A percentile compares a stretch with the other conserved stretches of the same genome.
These are phyloP conservation scores for Drosophila siamana DNA, from an alignment of 2,888 invertebrate genomes.

Conservation along the genomic window DNA sequence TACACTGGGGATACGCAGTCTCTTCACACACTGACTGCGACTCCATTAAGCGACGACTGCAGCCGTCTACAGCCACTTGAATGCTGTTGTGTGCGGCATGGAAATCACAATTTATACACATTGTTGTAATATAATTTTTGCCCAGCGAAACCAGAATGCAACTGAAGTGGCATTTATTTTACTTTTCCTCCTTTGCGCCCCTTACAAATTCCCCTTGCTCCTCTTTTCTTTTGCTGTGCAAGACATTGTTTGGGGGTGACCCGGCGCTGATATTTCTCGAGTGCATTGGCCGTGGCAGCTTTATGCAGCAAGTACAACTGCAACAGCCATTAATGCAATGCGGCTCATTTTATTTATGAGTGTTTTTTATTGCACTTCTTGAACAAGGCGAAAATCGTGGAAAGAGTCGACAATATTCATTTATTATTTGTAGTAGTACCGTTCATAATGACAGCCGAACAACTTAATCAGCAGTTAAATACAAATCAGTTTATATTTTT, in stretches of 20 bases:
- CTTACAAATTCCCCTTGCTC: no score
- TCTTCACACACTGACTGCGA: constrained; percentile 64
- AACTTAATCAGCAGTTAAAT: background rate
- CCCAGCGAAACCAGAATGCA: constrained; percentile 71
- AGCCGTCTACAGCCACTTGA: constrained; percentile 66
- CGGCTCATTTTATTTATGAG: constrained; percentile 76
- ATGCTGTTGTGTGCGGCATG: constrained; percentile 56
- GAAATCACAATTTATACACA: constrained; percentile 81
- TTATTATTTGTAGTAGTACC: background rate
- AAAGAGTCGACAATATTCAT: no score
- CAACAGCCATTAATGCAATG: constrained; percentile 81
- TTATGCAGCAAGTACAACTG: constrained; percentile 67
- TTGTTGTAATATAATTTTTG: constrained; percentile 80
- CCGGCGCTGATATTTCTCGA: constrained; percentile 43
- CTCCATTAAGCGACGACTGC: constrained; percentile 63
- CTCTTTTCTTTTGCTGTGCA: no score
- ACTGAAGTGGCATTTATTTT: constrained; percentile 65
- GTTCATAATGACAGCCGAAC: background rate
- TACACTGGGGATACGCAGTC: constrained; percentile 13
- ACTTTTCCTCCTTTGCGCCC: background rate
- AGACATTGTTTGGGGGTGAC: no score
- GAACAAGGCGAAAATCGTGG: constrained; percentile 55
- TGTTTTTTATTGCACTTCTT: constrained; percentile 74
- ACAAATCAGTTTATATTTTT: background rate
- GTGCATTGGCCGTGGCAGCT: constrained; percentile 80